A percentile compares a stretch with the other conserved stretches of the same genome.
phyloP scores from a whole-genome alignment of 2,888 invertebrate genomes.

The Drosophila ustulata region DNA sequence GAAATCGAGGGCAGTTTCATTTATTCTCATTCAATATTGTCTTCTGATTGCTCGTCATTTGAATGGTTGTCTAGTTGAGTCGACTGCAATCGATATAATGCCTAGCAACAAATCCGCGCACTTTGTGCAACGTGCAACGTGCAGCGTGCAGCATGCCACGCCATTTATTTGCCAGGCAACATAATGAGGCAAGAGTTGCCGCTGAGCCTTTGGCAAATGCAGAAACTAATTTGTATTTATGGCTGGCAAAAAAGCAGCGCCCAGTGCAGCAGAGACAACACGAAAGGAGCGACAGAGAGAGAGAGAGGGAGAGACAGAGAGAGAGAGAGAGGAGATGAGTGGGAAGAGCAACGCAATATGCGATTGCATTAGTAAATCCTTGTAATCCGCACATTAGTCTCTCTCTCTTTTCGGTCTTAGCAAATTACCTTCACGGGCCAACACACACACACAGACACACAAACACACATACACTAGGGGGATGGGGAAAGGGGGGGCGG shows the following conservation, averaged over 20 bases:
- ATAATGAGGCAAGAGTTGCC: constrained; percentile 32
- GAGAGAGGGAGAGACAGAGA: neutral
- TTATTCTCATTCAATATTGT: neutral
- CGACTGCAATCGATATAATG: constrained; percentile 15
- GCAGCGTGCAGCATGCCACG: constrained; percentile 15
- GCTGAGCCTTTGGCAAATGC: constrained; percentile 45
- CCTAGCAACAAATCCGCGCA: neutral
- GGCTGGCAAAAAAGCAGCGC: constrained; percentile 34
- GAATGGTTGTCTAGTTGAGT: neutral
- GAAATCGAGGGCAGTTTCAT: no score
- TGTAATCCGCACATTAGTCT: constrained; percentile 83
- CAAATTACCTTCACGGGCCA: constrained; percentile 70
- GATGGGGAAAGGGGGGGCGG: neutral
- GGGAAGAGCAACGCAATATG: constrained; percentile 56
- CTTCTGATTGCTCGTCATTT: neutral
- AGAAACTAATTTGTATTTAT: constrained; percentile 73
- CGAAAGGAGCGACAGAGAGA: neutral
- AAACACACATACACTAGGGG: constrained; percentile 1
- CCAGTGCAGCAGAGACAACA: neutral
- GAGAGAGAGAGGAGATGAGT: neutral
- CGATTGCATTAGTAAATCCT: constrained; percentile 81
- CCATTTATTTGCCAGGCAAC: constrained; percentile 14
- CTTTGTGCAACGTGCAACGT: constrained; percentile 9
- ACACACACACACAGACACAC: constrained; percentile 37
- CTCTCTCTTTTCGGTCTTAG: constrained; percentile 69